Conservation (phyloP, 2,888 invertebrate genomes). For the Diplazon laetatorius region DNA sequence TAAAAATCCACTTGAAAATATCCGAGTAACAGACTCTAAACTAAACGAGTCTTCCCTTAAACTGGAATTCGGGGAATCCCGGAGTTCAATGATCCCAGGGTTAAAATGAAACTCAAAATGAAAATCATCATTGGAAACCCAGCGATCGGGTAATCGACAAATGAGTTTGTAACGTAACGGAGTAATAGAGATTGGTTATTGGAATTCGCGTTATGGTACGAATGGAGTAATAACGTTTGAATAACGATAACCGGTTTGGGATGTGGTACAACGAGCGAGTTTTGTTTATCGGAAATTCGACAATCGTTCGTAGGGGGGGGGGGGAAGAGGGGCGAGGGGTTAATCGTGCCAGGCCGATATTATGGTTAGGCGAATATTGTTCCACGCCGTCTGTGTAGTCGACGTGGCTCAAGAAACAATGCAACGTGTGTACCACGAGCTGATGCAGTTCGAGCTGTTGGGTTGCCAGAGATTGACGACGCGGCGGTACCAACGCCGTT, state of each 20-base stretch:
- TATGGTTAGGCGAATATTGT: conserved; percentile 27
- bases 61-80: no score
- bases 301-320: no score
- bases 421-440: neutral
- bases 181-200: conserved; percentile 48
- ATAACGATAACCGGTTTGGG: conserved; percentile 45
- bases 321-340: no score
- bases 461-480: conserved; percentile 20
- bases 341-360: neutral
- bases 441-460: neutral
- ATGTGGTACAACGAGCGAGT: neutral
- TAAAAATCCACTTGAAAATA: no score
- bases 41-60: no score
- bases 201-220: conserved; percentile 45
- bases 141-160: no score
- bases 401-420: conserved; percentile 22
- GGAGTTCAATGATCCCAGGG: no score
- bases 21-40: no score
- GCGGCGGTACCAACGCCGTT: neutral
- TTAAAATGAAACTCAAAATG: no score
- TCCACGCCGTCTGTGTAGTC: neutral
- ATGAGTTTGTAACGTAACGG: neutral
- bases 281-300: neutral
- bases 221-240: conserved; percentile 18
- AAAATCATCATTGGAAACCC: no score